Evolutionary conservation across 2,797 vertebrate species (phyloP).

Genomic region (Naso thynnoides): DNA sequence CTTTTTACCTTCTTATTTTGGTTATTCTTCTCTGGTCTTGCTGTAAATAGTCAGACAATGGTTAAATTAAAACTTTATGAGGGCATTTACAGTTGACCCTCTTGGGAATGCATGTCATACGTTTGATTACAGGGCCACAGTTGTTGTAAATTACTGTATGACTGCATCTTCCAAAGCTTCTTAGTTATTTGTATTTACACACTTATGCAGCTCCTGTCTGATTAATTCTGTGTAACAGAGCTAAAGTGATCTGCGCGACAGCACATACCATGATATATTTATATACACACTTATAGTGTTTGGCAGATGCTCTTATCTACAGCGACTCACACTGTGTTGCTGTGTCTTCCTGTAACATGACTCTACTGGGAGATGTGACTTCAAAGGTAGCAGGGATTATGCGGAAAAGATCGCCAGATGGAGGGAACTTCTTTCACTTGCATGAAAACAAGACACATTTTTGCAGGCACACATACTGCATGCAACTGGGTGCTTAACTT

Average conservation of each 20-base stretch:
- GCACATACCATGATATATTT: slow-evolving; percentile 33
- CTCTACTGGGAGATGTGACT: slow-evolving; percentile 31
- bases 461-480: neutral
- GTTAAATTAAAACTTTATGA: neutral
- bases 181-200: slow-evolving; percentile 22
- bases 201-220: slow-evolving; percentile 9
- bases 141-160: neutral
- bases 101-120: slow-evolving; percentile 8
- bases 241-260: slow-evolving; percentile 38
- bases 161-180: slow-evolving; percentile 13
- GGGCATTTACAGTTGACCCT: neutral
- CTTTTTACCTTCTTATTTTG: neutral
- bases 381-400: slow-evolving; percentile 17
- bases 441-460: neutral
- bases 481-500: neutral
- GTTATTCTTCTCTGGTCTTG: neutral
- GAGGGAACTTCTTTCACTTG: slow-evolving; percentile 22
- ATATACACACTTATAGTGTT: slow-evolving; percentile 20
- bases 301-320: slow-evolving; percentile 35
- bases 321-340: slow-evolving; percentile 6
- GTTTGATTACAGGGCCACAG: slow-evolving; percentile 1
- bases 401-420: slow-evolving; percentile 31
- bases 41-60: neutral
- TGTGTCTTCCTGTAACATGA: slow-evolving; percentile 17
- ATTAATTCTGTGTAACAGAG: slow-evolving; percentile 33